Conservation (phyloP, 2,113 vertebrate species). For the Ageneiosus marmoratus region DNA sequence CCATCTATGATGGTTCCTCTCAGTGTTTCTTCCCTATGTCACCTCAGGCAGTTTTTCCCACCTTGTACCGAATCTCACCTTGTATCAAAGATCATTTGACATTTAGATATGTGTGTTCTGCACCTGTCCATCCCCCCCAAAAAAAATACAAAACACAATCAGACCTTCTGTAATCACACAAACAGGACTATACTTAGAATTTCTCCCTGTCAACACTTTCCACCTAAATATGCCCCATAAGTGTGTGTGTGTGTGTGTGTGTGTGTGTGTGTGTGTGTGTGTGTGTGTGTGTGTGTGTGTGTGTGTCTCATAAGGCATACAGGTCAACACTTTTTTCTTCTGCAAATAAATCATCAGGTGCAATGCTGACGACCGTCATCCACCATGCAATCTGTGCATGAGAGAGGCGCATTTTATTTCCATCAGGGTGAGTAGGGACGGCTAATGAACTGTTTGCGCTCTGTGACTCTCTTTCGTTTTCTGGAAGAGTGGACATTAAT, state of each 20-base stretch:
- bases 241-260: background rate
- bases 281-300: background rate
- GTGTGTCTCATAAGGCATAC: constrained; percentile 8
- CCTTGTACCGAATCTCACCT: background rate
- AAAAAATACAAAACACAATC: constrained; percentile 17
- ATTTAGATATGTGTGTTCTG: background rate
- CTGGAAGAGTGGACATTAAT: constrained; percentile 58
- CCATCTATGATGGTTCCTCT: background rate
- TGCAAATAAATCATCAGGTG: constrained; percentile 46
- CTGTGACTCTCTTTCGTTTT: constrained; percentile 53
- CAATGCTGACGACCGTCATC: constrained; percentile 47
- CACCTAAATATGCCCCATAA: background rate
- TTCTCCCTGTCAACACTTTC: constrained; percentile 10
- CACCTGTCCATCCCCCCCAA: background rate
- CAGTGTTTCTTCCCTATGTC: background rate
- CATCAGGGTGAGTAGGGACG: constrained; percentile 43
- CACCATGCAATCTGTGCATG: constrained; percentile 42
- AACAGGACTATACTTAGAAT: background rate
- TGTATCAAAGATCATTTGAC: background rate
- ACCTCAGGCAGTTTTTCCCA: background rate
- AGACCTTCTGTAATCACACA: constrained; percentile 22
- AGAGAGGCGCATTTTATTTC: constrained; percentile 40
- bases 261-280: background rate
- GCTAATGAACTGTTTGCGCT: constrained; percentile 59
- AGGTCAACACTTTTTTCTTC: constrained; percentile 22